Base-by-base conservation (phyloP, 1,140 invertebrate species). In the Battus philenor region DNA sequence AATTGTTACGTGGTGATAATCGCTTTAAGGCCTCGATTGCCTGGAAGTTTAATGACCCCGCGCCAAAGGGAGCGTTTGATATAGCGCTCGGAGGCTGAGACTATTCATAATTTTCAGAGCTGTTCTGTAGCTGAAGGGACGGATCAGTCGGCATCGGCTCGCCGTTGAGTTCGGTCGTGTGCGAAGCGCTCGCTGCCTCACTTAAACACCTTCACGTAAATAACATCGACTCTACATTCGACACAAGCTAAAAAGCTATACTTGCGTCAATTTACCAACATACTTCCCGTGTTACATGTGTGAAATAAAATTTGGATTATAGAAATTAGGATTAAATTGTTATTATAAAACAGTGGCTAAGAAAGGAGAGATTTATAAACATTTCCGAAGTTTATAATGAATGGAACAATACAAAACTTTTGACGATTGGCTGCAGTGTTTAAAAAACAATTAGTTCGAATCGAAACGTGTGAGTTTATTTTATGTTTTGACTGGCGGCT, bases 91-190 rank as follows among this genome's bases (percentile, higher is more conserved):
- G 70, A 66, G 68, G 61, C 66, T 61, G 57, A 13, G 46, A 47
- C 59, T 59, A 59, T 45, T 68, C 54, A 50, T 63, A 63, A 65
- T 62, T 51, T 76, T 77, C 73, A 76, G 72, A 50, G 20, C 17
- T 30, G 54, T 39, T 29, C 9, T 16, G 38, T 46, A 46, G 41
- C 63, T 67, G 63, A 59, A 67, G 54, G 30, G 30, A 45, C 48
- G 38, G 44, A 54, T 50, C 68, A 77, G 73, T 76, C 61, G 63
- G 58, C 60, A 47, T 20, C 44, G 50, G 41, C 49, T 57, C 50
- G 55, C 54, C 54, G 52, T 33, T 12, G 30, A 20, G 13, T 31
- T 8, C 7, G 33, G 55, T 62, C 57, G 66, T 47, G 34, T 52
- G 6, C 20, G 24, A 48, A 30, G 34, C 33, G 32, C 6, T 30